Base-by-base conservation (phyloP, 2,888 invertebrate genomes). In the Sesia apiformis region DNA sequence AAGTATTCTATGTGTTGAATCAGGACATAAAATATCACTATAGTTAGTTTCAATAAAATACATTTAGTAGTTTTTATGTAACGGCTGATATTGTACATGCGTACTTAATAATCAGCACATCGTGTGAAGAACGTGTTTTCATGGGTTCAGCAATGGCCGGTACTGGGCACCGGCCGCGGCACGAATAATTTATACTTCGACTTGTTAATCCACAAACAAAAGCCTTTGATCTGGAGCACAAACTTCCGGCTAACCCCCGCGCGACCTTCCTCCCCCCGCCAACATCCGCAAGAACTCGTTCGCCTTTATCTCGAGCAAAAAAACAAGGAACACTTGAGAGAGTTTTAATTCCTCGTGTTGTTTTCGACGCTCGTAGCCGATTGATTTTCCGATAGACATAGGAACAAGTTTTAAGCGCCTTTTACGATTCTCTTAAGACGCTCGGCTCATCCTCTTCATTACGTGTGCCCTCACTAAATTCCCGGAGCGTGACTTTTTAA, bases 191-290 rank as follows among this genome's bases (percentile, higher is more conserved):
- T 63, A 62, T 63, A 60, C 61, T 57, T 55, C 64, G 70, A 71
- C 70, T 76, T 76, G 76, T 72, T 80, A 78, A 80, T 78, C 75
- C 69, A 66, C 70, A 73, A 66, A 80, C 77, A 77, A 78, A 79
- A 78, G 76, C 78, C 74, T 81, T 80, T 78, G 78, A 78, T 78
- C 78, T 72, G 67, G 55, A 72, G 66, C 66, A 66, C 74, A 72
- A 76, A 72, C 72, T 74, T 70, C 70, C 65, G 60, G 53, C 56
- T 42, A 53, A 56, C 58, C 54, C 49, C 54, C 49, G 52, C 53
- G 40, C 58, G 52, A 5, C 52, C 38, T 55, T 39, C 49, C 51
- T 52, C 4, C 7, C 39, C 4, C 52, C 55, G 57, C 61, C 53
- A 67, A 65, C 67, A 69, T 63, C 58, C 59, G 59, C 56, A 63